These are phyloP conservation scores for Achlya flavicornis DNA, from an alignment of 2,888 invertebrate species.

Conservation along the genomic window DNA sequence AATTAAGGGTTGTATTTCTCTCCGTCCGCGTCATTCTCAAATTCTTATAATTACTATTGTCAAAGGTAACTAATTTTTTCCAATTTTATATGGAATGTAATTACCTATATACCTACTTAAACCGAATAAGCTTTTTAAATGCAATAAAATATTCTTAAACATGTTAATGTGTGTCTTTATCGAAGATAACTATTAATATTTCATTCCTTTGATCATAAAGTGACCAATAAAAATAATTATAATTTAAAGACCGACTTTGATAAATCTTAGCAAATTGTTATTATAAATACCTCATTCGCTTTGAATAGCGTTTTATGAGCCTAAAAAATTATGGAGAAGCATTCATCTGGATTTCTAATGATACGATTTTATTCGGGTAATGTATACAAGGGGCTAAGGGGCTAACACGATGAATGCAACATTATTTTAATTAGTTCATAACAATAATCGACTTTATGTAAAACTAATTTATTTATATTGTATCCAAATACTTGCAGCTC, in stretches of 20 bases:
- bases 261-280: constrained; percentile 10
- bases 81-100: not conserved
- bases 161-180: not conserved
- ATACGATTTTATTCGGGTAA: too few species aligned
- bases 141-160: not conserved
- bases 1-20: too few species aligned
- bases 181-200: not conserved
- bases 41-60: too few species aligned
- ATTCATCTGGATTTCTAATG: not conserved
- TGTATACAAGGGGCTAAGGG: too few species aligned
- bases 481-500: too few species aligned
- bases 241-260: constrained; percentile 12
- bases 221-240: constrained; percentile 12
- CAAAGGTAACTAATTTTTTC: not conserved
- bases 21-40: too few species aligned
- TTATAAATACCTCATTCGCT: constrained; percentile 7
- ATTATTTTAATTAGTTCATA: too few species aligned
- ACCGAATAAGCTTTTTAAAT: too few species aligned
- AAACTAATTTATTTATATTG: too few species aligned
- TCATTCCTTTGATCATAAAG: constrained; percentile 9
- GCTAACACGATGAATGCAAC: not conserved
- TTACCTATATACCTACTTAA: too few species aligned
- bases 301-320: not conserved
- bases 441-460: too few species aligned
- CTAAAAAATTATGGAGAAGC: not conserved